A percentile compares a stretch with the other conserved stretches of the same genome.
These are phyloP conservation scores for Sprattus sprattus DNA, from an alignment of 2,113 vertebrate species.

Conservation along the genomic window DNA sequence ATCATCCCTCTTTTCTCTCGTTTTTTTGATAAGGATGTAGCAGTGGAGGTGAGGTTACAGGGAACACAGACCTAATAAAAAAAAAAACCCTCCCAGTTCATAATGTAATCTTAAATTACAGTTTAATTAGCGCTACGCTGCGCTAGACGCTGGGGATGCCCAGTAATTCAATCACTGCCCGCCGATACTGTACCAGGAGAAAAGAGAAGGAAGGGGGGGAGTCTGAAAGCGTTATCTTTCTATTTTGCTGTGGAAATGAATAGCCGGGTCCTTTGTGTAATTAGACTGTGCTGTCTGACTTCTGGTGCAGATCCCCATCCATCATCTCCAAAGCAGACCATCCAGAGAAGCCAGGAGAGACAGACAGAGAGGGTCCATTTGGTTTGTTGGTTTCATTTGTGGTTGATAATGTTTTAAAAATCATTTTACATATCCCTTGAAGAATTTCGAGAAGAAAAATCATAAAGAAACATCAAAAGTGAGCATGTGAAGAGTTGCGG, in stretches of 20 bases:
- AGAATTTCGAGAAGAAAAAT: slow-evolving; percentile 65
- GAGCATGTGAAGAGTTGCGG: background rate
- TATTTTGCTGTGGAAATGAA: slow-evolving; percentile 68
- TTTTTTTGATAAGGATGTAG: slow-evolving; percentile 84
- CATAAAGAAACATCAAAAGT: background rate
- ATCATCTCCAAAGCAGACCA: slow-evolving; percentile 61
- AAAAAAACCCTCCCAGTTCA: slow-evolving; percentile 62
- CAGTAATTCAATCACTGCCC: slow-evolving; percentile 75
- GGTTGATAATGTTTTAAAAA: too few species aligned
- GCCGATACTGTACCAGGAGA: slow-evolving; percentile 61
- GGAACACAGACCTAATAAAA: slow-evolving; percentile 64
- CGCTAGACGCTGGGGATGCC: slow-evolving; percentile 69
- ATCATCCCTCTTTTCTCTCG: slow-evolving; percentile 51
- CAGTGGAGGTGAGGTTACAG: slow-evolving; percentile 81
- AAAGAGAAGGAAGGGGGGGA: background rate
- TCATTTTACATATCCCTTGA: slow-evolving; percentile 53
- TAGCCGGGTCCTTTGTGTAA: slow-evolving; percentile 59
- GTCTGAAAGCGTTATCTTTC: slow-evolving; percentile 59
- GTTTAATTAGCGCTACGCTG: slow-evolving; percentile 72
- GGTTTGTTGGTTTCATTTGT: too few species aligned
- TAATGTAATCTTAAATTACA: slow-evolving; percentile 78
- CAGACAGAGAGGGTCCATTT: background rate
- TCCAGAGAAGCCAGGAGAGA: background rate
- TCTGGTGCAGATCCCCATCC: slow-evolving; percentile 48
- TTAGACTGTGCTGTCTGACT: slow-evolving; percentile 61